These are phyloP conservation scores for Mormyrus lacerda DNA, from an alignment of 2,113 vertebrate species.

Conservation along the genomic window DNA sequence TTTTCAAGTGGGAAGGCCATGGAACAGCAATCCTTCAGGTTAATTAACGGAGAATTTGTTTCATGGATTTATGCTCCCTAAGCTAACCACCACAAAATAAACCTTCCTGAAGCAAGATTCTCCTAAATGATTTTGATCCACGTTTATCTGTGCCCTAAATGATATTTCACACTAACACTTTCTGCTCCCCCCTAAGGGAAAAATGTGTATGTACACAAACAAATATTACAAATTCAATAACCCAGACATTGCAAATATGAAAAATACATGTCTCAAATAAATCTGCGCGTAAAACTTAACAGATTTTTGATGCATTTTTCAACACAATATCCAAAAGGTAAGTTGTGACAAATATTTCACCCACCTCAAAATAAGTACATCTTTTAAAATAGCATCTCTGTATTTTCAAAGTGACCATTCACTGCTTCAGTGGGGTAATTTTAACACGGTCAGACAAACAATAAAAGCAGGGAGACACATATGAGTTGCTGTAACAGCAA, in stretches of 20 bases:
- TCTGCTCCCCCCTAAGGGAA: not conserved
- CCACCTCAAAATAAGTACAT: not conserved
- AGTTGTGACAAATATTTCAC: not conserved
- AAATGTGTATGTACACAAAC: not conserved
- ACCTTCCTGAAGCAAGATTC: not conserved
- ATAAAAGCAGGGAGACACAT: not conserved
- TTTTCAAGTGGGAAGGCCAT: not conserved
- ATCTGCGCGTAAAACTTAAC: constrained; percentile 13
- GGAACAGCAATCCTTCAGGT: not conserved
- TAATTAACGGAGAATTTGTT: not conserved
- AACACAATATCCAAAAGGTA: constrained; percentile 10
- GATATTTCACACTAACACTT: not conserved
- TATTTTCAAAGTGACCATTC: not conserved
- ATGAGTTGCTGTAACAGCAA: not conserved
- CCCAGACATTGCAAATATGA: not conserved
- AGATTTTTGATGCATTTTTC: not conserved
- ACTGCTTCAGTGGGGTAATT: not conserved
- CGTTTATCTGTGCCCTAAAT: not conserved
- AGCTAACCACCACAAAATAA: not conserved
- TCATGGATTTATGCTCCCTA: not conserved
- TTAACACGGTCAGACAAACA: not conserved
- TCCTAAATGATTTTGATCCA: not conserved
- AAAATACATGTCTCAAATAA: constrained; percentile 8
- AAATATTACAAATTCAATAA: constrained; percentile 9
- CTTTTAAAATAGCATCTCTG: not conserved